These are phyloP conservation scores for Manduca sexta DNA, from an alignment of 1,140 invertebrate genomes.

Conservation along the genomic window DNA sequence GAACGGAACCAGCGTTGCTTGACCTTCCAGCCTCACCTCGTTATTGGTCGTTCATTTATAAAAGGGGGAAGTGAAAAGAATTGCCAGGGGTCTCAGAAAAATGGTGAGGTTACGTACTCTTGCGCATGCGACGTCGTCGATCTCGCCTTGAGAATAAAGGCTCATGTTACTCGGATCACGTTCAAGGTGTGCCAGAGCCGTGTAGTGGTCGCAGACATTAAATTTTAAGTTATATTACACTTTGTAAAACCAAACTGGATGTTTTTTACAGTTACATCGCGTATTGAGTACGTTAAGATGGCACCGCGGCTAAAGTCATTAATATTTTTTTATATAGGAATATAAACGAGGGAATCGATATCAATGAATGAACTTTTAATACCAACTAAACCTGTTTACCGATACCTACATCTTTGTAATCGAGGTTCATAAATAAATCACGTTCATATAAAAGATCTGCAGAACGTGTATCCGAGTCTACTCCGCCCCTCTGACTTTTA, in stretches of 20 bases:
- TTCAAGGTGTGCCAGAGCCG: conserved; percentile 57
- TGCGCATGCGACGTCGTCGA: conserved; percentile 40
- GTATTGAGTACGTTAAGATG: neutral
- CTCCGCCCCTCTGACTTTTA: conserved; percentile 54
- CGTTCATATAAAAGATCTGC: conserved; percentile 30
- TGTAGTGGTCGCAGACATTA: conserved; percentile 42
- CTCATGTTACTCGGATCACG: conserved; percentile 66
- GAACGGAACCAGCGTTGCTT: conserved; percentile 43
- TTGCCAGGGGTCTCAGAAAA: conserved; percentile 34
- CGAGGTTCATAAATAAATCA: conserved; percentile 32
- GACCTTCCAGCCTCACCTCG: conserved; percentile 27
- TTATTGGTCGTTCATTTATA: conserved; percentile 20
- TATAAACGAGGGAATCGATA: conserved; percentile 5
- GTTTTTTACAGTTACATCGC: conserved; percentile 6
- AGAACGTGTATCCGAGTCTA: conserved; percentile 34
- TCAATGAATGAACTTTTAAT: conserved; percentile 14
- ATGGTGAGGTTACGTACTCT: conserved; percentile 33
- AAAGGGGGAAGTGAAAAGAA: conserved; percentile 20
- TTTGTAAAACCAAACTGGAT: conserved; percentile 5
- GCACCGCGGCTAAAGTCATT: neutral
- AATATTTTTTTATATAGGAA: neutral
- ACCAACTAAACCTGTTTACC: conserved; percentile 26
- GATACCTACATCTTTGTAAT: conserved; percentile 21
- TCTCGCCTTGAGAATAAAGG: conserved; percentile 60
- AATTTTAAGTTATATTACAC: conserved; percentile 27